Conservation (phyloP, 2,888 invertebrate genomes). For the Melolontha melolontha region DNA sequence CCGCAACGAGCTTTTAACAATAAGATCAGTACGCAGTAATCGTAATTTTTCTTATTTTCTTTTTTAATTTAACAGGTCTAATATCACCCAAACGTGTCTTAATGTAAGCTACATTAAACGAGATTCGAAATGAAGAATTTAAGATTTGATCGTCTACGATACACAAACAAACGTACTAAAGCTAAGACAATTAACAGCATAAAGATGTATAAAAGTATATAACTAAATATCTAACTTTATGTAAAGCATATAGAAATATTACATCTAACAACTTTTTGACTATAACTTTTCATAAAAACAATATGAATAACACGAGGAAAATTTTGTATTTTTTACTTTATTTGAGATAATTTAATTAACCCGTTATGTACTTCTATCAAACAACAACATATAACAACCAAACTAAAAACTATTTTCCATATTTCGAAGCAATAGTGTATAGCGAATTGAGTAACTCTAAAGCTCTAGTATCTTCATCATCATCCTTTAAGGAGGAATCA, state of each 20-base stretch:
- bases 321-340: too few relatives aligned
- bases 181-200: too few relatives aligned
- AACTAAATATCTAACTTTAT: too few relatives aligned
- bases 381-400: constrained; percentile 44
- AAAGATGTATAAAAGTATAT: too few relatives aligned
- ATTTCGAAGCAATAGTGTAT: constrained; percentile 86
- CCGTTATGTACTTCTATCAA: constrained; percentile 24
- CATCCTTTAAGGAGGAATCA: constrained; percentile 56
- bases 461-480: constrained; percentile 80
- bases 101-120: constrained; percentile 20
- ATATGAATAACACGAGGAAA: too few relatives aligned
- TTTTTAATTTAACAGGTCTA: constrained; percentile 14
- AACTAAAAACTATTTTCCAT: constrained; percentile 71
- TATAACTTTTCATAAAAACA: too few relatives aligned
- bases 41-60: neutral
- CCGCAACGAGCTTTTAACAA: constrained; percentile 1
- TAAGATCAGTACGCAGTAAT: too few relatives aligned
- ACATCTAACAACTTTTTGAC: too few relatives aligned
- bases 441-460: constrained; percentile 85
- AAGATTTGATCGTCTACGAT: neutral
- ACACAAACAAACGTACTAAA: neutral
- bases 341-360: constrained; percentile 3
- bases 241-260: too few relatives aligned
- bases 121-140: constrained; percentile 5
- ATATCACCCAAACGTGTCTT: constrained; percentile 31